Base-by-base conservation (phyloP, 1,140 invertebrate genomes). In the Pomacea maculata region DNA sequence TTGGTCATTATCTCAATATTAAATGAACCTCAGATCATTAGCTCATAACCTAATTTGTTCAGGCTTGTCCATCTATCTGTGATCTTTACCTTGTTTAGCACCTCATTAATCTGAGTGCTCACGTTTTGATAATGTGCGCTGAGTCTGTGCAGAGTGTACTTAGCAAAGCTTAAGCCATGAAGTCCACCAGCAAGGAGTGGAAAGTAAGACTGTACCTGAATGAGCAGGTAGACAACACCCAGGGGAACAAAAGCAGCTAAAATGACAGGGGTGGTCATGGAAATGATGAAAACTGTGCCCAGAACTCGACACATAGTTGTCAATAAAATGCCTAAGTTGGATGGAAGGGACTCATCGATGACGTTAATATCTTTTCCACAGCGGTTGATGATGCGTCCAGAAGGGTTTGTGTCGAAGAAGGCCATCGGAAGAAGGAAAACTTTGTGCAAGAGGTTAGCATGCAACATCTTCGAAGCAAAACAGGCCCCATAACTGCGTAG, bases 251-350 rank as follows among this genome's bases (percentile, higher is more conserved):
- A 95, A 70, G 97, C 94, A 12, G 93, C 91, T 81, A 97, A 89
- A 92, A 99, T 98, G 85, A 95, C 93, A 0, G 97, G 97, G 64
- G 97, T 98, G 83, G 95, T 95, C 88, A 94, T 94, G 92, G 96
- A 95, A 89, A 99, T 98, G 71, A 98, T 95, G 88, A 97, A 93
- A 80, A 99, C 90, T 9, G 97, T 97, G 54, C 95, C 95, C 82
- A 97, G 88, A 11, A 97, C 96, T 94, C 96, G 91, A 87, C 94
- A 94, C 61, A 88, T 77, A 75, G 87, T 88, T 52, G 85, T 86
- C n/a, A 92, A 63, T 78, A 87, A 92, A 76, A 86, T 87, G 34
- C 85, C 79, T 21, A 92, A 83, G 14, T 85, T 87, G 34, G 82
- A 75, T 29, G 90, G 90, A 2, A 92, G 78, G 15, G 85, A 80